Percentiles rank a stretch among this genome's conserved stretches.
Conservation (phyloP, 1,140 invertebrate species). For the Parapsyche elsis region DNA sequence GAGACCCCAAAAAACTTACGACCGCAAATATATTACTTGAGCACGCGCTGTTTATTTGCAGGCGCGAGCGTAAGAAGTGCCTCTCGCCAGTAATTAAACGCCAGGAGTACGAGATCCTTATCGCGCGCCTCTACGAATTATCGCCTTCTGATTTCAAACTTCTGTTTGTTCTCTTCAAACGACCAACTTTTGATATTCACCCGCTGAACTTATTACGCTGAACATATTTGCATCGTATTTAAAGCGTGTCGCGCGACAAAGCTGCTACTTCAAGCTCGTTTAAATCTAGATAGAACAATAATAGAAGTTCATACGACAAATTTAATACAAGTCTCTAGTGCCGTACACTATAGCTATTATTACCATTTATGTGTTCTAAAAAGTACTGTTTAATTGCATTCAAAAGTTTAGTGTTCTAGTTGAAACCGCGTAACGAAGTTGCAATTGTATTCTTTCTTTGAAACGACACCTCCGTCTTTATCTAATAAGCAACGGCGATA, state of each 20-base stretch:
- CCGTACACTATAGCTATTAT: no score
- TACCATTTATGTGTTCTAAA: no score
- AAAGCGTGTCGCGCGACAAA: no score
- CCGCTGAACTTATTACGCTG: background rate
- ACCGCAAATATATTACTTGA: constrained; percentile 40
- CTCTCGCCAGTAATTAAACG: constrained; percentile 25
- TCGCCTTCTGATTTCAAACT: constrained; percentile 17
- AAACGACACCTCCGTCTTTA: constrained; percentile 46
- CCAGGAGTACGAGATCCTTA: background rate
- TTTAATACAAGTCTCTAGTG: no score
- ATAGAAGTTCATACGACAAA: no score
- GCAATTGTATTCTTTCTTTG: constrained; percentile 4
- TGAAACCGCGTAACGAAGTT: background rate
- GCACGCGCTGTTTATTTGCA: constrained; percentile 50
- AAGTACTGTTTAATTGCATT: no score
- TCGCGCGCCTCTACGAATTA: constrained; percentile 9
- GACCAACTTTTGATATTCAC: background rate
- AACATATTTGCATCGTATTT: background rate
- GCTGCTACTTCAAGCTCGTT: no score
- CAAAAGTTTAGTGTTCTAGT: background rate
- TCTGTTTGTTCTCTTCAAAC: constrained; percentile 5
- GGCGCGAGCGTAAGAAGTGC: constrained; percentile 23
- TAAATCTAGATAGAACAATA: no score
- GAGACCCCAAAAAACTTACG: constrained; percentile 30
- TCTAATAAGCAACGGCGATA: constrained; percentile 51